phyloP scores from a whole-genome alignment of 1,140 invertebrate genomes.

The Lepidurus couesii region DNA sequence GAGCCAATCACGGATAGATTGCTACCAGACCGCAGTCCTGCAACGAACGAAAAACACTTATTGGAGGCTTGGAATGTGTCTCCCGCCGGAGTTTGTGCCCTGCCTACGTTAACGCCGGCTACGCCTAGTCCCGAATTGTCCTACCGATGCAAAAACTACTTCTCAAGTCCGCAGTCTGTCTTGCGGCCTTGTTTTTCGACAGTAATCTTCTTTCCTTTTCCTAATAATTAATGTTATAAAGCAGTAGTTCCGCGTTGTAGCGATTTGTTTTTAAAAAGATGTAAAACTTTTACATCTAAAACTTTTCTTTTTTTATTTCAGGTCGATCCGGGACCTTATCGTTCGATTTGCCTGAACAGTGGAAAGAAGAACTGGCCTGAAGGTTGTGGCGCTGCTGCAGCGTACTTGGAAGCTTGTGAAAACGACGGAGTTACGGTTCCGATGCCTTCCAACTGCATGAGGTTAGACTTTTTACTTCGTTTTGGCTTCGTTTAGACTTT shows the following conservation, averaged over 20 bases:
- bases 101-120: neutral
- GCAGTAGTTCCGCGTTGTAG: neutral
- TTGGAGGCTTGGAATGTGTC: slow-evolving; percentile 40
- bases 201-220: neutral
- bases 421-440: slow-evolving; percentile 65
- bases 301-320: slow-evolving; percentile 38
- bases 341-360: slow-evolving; percentile 55
- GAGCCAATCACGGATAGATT: slow-evolving; percentile 74
- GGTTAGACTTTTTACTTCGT: slow-evolving; percentile 45
- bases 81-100: neutral
- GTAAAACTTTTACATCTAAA: slow-evolving; percentile 12
- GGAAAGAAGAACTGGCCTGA: slow-evolving; percentile 40
- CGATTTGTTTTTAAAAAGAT: neutral
- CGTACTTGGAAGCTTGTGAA: slow-evolving; percentile 70
- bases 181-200: neutral
- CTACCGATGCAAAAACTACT: slow-evolving; percentile 19
- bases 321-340: slow-evolving; percentile 57
- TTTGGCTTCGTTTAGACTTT: neutral
- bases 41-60: slow-evolving; percentile 48
- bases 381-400: slow-evolving; percentile 66
- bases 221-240: neutral
- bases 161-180: slow-evolving; percentile 12
- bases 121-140: neutral
- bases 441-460: slow-evolving; percentile 70
- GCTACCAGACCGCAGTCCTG: slow-evolving; percentile 53